These are phyloP conservation scores for Symphodus melops DNA, from an alignment of 2,113 vertebrate genomes.

Conservation along the genomic window DNA sequence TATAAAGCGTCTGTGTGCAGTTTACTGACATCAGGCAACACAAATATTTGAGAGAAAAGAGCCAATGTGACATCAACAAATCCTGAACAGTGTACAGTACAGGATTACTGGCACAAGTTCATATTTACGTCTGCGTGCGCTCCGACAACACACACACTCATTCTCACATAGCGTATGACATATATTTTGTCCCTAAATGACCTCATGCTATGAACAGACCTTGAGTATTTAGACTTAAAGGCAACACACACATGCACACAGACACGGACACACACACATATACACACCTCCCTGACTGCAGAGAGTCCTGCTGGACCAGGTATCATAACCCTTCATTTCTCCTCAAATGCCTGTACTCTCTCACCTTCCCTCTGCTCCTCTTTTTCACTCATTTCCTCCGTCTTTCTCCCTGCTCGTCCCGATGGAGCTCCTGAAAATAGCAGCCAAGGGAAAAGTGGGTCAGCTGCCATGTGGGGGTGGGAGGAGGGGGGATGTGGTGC, in stretches of 20 bases:
- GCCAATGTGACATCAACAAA: constrained; percentile 18
- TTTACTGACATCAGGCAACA: background rate
- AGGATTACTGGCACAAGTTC: background rate
- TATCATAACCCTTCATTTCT: constrained; percentile 65
- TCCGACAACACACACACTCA: background rate
- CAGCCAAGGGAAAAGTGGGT: constrained; percentile 81
- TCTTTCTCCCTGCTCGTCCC: constrained; percentile 69
- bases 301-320: constrained; percentile 47
- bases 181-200: constrained; percentile 67
- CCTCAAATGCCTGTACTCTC: constrained; percentile 47
- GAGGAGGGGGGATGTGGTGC: constrained; percentile 11
- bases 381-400: constrained; percentile 59
- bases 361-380: constrained; percentile 52
- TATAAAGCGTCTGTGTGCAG: background rate
- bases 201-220: constrained; percentile 61
- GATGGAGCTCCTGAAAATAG: constrained; percentile 83
- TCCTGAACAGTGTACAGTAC: background rate
- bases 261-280: constrained; percentile 13
- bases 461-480: constrained; percentile 63
- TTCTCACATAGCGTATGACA: constrained; percentile 43
- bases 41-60: constrained; percentile 13
- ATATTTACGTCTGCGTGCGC: background rate
- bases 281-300: background rate
- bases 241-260: constrained; percentile 15
- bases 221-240: constrained; percentile 49